Evolutionary conservation across 2,113 vertebrate genomes (phyloP).

Genomic region (Symphodus melops): DNA sequence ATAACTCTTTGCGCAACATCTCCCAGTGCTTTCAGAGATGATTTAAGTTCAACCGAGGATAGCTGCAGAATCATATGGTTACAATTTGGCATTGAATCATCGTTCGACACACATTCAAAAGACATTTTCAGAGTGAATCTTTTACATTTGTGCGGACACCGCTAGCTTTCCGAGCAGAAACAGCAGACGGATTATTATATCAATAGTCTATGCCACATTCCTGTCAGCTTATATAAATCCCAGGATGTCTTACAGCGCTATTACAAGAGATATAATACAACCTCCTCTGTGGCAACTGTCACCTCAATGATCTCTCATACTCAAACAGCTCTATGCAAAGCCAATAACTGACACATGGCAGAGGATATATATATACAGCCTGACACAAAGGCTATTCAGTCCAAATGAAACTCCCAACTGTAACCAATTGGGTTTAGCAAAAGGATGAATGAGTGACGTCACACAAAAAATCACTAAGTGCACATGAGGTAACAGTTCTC

Average conservation of each 20-base stretch:
- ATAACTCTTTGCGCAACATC: slow-evolving; percentile 2
- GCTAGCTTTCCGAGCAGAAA: slow-evolving; percentile 36
- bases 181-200: slow-evolving; percentile 60
- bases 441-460: slow-evolving; percentile 37
- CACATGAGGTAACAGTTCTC: slow-evolving; percentile 4
- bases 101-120: slow-evolving; percentile 26
- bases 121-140: slow-evolving; percentile 29
- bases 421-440: background rate
- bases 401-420: background rate
- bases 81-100: slow-evolving; percentile 25
- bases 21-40: slow-evolving; percentile 3
- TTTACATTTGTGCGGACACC: slow-evolving; percentile 28
- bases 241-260: slow-evolving; percentile 56
- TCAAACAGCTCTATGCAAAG: slow-evolving; percentile 50
- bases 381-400: slow-evolving; percentile 38
- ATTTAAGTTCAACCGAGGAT: slow-evolving; percentile 4
- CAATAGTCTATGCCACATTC: slow-evolving; percentile 51
- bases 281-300: slow-evolving; percentile 54
- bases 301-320: slow-evolving; percentile 30
- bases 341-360: slow-evolving; percentile 36
- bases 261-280: slow-evolving; percentile 52
- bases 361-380: slow-evolving; percentile 42
- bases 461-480: slow-evolving; percentile 13
- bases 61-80: slow-evolving; percentile 8
- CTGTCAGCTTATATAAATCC: slow-evolving; percentile 67